phyloP scores from a whole-genome alignment of 2,797 vertebrate species.

The Uromys caudimaculatus region DNA sequence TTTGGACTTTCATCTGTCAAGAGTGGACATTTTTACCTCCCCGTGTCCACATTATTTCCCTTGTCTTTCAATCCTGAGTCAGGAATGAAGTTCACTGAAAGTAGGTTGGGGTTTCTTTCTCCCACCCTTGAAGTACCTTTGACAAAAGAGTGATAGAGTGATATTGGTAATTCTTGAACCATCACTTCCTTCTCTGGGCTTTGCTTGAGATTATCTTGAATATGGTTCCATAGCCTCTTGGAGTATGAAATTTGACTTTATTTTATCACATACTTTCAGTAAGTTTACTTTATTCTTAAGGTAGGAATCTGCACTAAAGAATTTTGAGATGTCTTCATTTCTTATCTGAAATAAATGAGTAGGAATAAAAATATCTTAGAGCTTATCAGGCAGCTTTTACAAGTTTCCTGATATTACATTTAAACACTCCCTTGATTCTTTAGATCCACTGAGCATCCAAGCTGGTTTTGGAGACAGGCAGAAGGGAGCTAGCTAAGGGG shows the following conservation, averaged over 20 bases:
- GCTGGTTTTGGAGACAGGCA: not conserved
- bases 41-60: too few relatives aligned
- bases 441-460: not conserved
- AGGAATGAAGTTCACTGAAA: not conserved
- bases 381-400: too few relatives aligned
- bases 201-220: not conserved
- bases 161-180: not conserved
- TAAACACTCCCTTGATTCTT: not conserved
- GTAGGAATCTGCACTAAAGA: not conserved
- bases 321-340: not conserved
- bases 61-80: not conserved
- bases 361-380: not conserved
- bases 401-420: not conserved
- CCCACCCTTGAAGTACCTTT: not conserved
- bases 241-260: not conserved
- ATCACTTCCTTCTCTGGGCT: not conserved
- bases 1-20: too few relatives aligned
- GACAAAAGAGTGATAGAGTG: not conserved
- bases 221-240: not conserved
- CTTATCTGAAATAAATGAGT: not conserved
- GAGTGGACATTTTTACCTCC: not conserved
- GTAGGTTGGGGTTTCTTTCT: not conserved
- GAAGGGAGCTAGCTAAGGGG: not conserved
- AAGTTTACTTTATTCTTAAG: not conserved
- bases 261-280: not conserved